Evolutionary conservation across 2,113 vertebrate genomes (phyloP), one percentile per base, ranked within the genome.

Genomic region (Galbula dea): DNA sequence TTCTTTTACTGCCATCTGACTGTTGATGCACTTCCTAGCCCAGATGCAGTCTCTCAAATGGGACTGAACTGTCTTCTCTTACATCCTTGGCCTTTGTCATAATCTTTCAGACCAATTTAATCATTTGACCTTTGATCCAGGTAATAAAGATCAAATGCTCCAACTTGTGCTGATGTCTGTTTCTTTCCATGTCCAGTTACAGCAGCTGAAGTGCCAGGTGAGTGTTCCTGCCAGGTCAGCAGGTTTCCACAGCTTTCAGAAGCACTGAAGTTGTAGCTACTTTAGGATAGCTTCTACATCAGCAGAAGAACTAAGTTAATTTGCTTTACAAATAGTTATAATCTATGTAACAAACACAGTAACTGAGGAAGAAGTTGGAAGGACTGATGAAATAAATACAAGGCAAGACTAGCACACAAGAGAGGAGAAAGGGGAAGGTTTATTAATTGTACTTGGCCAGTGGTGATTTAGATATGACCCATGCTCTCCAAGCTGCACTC

Each of bases 121-220:
- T 67, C n/a, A 22, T 83, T 76, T 94, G 88, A 82, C 68, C 43
- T 92, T 94, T 87, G 88, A 86, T 93, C 65, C 68, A 69, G 46
- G 51, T 62, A 96, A 96, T 97, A 97, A 96, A 96, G 80, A 87
- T 86, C 75, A 61, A 76, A 82, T 57, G 80, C 52, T 62, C 13
- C 49, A 30, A 11, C 0, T 1, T 67, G 39, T 55, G 43, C 29
- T 9, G 19, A 1, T 11, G 10, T 63, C 55, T 71, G 41, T 39
- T 83, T 74, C 52, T 80, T 86, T 59, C 55, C 0, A 0, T 46
- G 36, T 8, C 49, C 20, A 0, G 6, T 63, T 6, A 10, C 32
- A 10, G 54, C 7, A 62, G 62, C 13, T 49, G 27, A 27, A 59
- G 52, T 13, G 37, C 36, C 22, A 9, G 65, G 54, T 52, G 37